Conservation (phyloP, 2,113 vertebrate species). For the Cyanistes caeruleus region DNA sequence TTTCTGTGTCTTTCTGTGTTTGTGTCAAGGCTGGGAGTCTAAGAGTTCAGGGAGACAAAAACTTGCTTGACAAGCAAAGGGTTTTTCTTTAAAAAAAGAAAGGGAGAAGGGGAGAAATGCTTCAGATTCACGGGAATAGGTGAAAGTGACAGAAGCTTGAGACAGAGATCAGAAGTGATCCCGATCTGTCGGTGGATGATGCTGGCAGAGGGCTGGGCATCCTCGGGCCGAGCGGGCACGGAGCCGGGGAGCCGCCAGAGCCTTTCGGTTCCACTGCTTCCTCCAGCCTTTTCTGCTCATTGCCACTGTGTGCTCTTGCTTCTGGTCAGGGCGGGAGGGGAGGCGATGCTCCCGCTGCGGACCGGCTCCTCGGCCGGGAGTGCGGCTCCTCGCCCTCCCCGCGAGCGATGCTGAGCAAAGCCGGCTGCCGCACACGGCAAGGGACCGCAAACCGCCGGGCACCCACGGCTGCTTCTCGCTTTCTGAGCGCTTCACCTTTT, state of each 20-base stretch:
- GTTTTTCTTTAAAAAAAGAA: not conserved
- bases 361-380: not conserved
- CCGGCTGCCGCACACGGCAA: rapidly evolving
- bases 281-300: not conserved
- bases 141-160: not conserved
- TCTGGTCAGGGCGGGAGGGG: not conserved
- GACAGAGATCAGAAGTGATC: not conserved
- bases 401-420: not conserved
- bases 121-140: not conserved
- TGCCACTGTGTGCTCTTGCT: not conserved
- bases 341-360: not conserved
- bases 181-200: rapidly evolving
- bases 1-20: slow-evolving; percentile 10
- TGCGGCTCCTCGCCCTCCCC: not conserved
- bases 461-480: not conserved
- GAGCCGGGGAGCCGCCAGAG: not conserved
- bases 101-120: not conserved
- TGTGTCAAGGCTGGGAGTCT: not conserved
- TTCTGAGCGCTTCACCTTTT: slow-evolving; percentile 5
- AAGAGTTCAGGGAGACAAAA: not conserved
- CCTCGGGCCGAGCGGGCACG: not conserved
- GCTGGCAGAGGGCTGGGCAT: not conserved
- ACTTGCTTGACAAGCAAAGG: not conserved
- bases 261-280: not conserved
- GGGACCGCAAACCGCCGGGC: not conserved